Evolutionary conservation across 64 coral and sea anemone species (phyloP).

Genomic region (Hydrozoanthus tunicans): DNA sequence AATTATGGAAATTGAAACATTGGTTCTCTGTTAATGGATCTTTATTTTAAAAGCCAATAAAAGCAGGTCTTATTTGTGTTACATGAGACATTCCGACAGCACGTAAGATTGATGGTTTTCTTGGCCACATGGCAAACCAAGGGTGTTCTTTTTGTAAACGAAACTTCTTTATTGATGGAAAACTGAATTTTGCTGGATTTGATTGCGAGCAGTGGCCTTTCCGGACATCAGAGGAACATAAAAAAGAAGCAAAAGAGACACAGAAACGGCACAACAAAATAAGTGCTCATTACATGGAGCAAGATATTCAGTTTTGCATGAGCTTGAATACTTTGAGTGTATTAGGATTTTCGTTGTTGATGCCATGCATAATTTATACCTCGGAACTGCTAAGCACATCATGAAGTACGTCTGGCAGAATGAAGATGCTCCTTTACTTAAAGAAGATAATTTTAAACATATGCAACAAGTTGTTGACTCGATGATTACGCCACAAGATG

Average conservation of each 20-base stretch:
- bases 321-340: constrained; percentile 73
- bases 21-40: constrained; percentile 32
- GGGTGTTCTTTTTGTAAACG: constrained; percentile 62
- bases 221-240: constrained; percentile 56
- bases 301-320: constrained; percentile 71
- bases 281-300: constrained; percentile 57
- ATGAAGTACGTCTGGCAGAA: constrained; percentile 70
- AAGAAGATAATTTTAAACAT: constrained; percentile 56
- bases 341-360: constrained; percentile 66
- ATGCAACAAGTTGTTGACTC: constrained; percentile 67
- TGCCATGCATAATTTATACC: constrained; percentile 79
- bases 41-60: constrained; percentile 46
- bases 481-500: constrained; percentile 72
- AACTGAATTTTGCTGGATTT: constrained; percentile 67
- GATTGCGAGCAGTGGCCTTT: constrained; percentile 61
- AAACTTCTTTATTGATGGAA: constrained; percentile 37
- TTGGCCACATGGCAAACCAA: constrained; percentile 58
- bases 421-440: constrained; percentile 43
- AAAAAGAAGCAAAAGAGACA: constrained; percentile 26
- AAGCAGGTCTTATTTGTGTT: constrained; percentile 50
- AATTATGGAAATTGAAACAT: background rate
- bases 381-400: constrained; percentile 70
- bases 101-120: constrained; percentile 62
- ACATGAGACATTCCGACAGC: constrained; percentile 59
- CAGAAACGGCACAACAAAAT: constrained; percentile 50